A percentile compares a stretch with the other conserved stretches of the same genome.
These are phyloP conservation scores for Porphyrio hochstetteri DNA, from an alignment of 2,113 vertebrate genomes.

Conservation along the genomic window DNA sequence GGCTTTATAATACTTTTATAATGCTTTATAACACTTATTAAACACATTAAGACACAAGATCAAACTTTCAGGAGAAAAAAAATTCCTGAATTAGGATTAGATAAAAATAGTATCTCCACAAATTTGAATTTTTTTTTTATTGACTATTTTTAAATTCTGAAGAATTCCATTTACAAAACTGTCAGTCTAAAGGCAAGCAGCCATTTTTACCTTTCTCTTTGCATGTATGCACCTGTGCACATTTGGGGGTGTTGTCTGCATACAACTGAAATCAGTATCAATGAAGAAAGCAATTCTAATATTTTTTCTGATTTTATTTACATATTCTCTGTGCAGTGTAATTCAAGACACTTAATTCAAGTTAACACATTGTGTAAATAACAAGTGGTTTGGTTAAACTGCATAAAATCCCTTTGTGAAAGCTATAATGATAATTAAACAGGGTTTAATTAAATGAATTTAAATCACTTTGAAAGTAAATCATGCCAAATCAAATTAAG, in stretches of 20 bases:
- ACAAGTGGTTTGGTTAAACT: constrained; percentile 2
- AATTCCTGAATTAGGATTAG: background rate
- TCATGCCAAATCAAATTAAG: constrained; percentile 25
- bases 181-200: background rate
- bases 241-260: fast-evolving
- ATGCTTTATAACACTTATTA: background rate
- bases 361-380: background rate
- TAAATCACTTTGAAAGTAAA: constrained; percentile 24
- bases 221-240: fast-evolving
- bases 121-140: fast-evolving
- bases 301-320: background rate
- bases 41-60: background rate
- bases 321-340: background rate
- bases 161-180: background rate
- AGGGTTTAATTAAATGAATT: constrained; percentile 14
- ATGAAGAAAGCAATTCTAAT: background rate
- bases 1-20: background rate
- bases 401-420: background rate
- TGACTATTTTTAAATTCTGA: background rate
- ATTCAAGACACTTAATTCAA: background rate
- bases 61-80: background rate
- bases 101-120: background rate
- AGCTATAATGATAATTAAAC: constrained; percentile 34
- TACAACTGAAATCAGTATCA: background rate
- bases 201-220: background rate